Conservation (phyloP, 2,113 vertebrate species). For the Melanotaenia duboulayi region DNA sequence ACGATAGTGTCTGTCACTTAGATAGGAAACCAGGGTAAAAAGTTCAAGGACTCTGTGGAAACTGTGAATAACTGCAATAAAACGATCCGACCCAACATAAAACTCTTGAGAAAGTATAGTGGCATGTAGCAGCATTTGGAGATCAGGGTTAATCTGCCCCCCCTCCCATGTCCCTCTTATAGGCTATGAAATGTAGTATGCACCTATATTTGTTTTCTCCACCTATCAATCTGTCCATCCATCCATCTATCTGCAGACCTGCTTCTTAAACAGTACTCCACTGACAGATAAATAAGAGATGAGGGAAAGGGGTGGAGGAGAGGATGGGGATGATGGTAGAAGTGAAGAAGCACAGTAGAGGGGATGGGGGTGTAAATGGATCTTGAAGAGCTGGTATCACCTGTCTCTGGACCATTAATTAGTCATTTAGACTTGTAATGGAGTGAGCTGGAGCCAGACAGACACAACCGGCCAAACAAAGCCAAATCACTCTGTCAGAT, state of each 20-base stretch:
- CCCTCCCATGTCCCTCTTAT: conserved; percentile 7
- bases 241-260: conserved; percentile 48
- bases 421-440: conserved; percentile 80
- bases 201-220: conserved; percentile 16
- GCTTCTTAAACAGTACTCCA: conserved; percentile 73
- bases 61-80: conserved; percentile 21
- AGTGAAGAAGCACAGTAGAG: conserved; percentile 46
- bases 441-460: conserved; percentile 69
- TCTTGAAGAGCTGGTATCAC: conserved; percentile 73
- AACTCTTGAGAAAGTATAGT: conserved; percentile 31
- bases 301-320: conserved; percentile 44
- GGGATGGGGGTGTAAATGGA: conserved; percentile 71
- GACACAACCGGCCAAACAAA: conserved; percentile 60
- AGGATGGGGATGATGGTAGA: conserved; percentile 39
- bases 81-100: conserved; percentile 26
- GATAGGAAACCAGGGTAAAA: neutral
- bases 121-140: neutral
- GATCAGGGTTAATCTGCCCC: conserved; percentile 46
- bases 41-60: conserved; percentile 52
- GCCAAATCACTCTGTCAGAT: conserved; percentile 56
- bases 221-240: conserved; percentile 49
- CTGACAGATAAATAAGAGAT: conserved; percentile 73
- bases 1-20: conserved; percentile 26
- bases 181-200: conserved; percentile 13
- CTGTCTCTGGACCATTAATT: conserved; percentile 78